phyloP scores from a whole-genome alignment of 2,113 vertebrate species.

The Leucoraja erinaceus region DNA sequence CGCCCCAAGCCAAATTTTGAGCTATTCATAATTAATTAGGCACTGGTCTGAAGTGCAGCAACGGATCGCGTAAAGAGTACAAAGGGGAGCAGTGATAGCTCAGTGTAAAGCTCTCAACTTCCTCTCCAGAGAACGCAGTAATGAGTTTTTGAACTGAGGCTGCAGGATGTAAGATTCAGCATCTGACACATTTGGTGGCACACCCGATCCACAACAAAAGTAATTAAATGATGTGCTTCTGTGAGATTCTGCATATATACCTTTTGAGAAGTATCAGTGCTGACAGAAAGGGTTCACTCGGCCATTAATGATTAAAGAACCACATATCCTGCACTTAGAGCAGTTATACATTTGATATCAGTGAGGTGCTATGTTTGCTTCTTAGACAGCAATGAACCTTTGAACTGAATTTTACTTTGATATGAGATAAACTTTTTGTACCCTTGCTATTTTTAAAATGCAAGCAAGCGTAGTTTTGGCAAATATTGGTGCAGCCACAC shows the following conservation, averaged over 20 bases:
- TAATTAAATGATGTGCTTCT: constrained; percentile 29
- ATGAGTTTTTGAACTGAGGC: constrained; percentile 27
- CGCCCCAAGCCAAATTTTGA: constrained; percentile 9
- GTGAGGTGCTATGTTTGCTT: background rate
- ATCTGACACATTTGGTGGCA: constrained; percentile 28
- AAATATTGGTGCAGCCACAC: background rate
- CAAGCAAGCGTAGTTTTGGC: background rate
- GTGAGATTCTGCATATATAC: background rate
- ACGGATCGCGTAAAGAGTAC: background rate
- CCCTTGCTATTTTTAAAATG: background rate
- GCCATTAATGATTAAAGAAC: constrained; percentile 28
- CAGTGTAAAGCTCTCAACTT: background rate
- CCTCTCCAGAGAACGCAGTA: constrained; percentile 15
- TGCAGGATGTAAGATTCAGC: constrained; percentile 35
- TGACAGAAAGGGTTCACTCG: constrained; percentile 19
- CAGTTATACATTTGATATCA: constrained; percentile 1
- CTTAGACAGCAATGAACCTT: background rate
- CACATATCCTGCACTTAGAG: constrained; percentile 19
- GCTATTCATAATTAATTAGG: constrained; percentile 35
- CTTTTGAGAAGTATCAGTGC: constrained; percentile 23
- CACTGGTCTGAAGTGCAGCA: constrained; percentile 25
- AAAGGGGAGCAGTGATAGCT: constrained; percentile 22
- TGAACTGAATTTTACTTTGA: background rate
- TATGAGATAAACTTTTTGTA: background rate
- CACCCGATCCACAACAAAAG: constrained; percentile 21